Evolutionary conservation across 2,888 invertebrate species (phyloP).

Genomic region (Resseliella maxima): DNA sequence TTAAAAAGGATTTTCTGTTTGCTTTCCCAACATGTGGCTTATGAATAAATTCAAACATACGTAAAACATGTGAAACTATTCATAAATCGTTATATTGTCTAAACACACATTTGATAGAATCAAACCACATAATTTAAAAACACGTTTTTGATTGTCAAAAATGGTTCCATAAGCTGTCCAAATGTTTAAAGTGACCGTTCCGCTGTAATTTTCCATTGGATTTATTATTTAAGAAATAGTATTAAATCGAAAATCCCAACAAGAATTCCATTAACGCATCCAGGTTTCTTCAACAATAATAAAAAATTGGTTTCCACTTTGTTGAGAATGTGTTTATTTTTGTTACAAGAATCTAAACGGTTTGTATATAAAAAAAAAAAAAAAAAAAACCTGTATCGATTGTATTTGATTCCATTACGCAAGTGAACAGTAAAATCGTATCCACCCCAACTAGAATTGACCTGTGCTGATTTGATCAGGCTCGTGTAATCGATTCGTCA

Average conservation of each 20-base stretch:
- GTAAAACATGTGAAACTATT: neutral
- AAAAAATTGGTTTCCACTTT: too few relatives aligned
- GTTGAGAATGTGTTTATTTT: neutral
- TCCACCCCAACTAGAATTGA: conserved; percentile 26
- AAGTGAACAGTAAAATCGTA: neutral
- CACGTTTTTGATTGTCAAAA: neutral
- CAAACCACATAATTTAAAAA: neutral
- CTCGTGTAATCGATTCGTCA: neutral
- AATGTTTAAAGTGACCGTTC: neutral
- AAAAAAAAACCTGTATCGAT: neutral
- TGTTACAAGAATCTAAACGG: neutral
- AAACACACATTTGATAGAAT: neutral
- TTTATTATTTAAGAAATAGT: neutral
- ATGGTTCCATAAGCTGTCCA: neutral
- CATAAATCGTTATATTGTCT: neutral
- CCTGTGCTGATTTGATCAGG: conserved; percentile 27
- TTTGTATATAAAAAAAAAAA: neutral
- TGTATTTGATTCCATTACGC: conserved; percentile 39
- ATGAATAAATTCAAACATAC: neutral
- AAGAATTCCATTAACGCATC: neutral
- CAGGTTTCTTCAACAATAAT: too few relatives aligned
- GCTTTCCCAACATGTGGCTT: neutral
- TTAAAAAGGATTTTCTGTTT: neutral
- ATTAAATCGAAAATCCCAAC: neutral
- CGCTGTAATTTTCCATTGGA: neutral